A percentile compares a stretch with the other conserved stretches of the same genome.
phyloP scores from a whole-genome alignment of 2,888 invertebrate species.

The Synergus itoensis region DNA sequence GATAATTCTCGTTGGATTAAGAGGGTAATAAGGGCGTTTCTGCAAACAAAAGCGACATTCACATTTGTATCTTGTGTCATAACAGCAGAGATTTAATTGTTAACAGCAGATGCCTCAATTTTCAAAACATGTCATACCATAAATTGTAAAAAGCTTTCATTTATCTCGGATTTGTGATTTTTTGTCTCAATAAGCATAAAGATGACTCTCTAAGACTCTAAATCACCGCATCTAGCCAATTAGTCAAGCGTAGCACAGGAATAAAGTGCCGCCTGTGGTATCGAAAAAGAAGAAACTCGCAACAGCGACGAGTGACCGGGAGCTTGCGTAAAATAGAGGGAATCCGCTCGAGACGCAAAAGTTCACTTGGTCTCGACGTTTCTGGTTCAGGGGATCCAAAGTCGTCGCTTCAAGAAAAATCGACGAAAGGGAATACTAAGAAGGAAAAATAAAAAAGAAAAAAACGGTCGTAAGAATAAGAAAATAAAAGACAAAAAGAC shows the following conservation, averaged over 20 bases:
- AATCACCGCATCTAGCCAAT: constrained; percentile 21
- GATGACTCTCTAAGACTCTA: background rate
- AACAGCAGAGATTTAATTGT: too few relatives aligned
- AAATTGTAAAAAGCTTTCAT: background rate
- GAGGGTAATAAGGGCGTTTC: constrained; percentile 5
- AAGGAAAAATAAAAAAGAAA: constrained; percentile 37
- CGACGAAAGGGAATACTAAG: constrained; percentile 24
- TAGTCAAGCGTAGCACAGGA: constrained; percentile 19
- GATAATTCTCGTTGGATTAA: constrained; percentile 73
- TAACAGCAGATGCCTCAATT: too few relatives aligned
- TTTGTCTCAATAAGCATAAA: constrained; percentile 5
- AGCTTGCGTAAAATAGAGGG: constrained; percentile 44
- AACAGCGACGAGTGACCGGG: constrained; percentile 29
- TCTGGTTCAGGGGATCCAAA: constrained; percentile 44
- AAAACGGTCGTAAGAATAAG: constrained; percentile 40
- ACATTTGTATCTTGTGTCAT: background rate
- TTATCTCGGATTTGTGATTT: background rate
- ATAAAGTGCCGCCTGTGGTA: constrained; percentile 36
- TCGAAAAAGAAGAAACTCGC: constrained; percentile 33
- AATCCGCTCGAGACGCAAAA: constrained; percentile 45
- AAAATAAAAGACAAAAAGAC: constrained; percentile 40
- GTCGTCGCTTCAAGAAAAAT: constrained; percentile 46
- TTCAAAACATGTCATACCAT: background rate
- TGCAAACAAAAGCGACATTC: background rate
- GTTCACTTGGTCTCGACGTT: constrained; percentile 53